Conservation (phyloP, 2,797 vertebrate genomes). For the Esox lucius region DNA sequence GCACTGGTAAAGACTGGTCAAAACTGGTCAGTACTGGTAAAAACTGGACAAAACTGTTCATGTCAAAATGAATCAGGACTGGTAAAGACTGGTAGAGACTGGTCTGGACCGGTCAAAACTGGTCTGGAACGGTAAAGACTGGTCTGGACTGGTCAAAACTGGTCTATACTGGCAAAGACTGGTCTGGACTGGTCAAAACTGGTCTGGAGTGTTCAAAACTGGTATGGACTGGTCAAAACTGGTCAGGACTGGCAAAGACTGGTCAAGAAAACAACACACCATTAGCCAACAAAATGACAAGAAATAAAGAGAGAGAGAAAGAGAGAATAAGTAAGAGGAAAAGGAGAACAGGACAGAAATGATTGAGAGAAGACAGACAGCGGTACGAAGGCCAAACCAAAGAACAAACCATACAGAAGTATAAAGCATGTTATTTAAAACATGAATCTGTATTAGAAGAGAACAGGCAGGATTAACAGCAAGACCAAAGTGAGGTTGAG, state of each 20-base stretch:
- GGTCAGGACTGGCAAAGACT: slow-evolving; percentile 36
- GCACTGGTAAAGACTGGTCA: too few relatives aligned
- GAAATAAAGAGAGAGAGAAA: slow-evolving; percentile 27
- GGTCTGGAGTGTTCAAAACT: too few relatives aligned
- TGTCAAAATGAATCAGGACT: too few relatives aligned
- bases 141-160: too few relatives aligned
- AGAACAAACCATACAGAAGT: slow-evolving; percentile 53
- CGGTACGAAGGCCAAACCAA: slow-evolving; percentile 39
- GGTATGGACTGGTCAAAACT: too few relatives aligned
- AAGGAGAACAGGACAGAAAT: slow-evolving; percentile 54
- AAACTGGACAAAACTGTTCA: too few relatives aligned
- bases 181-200: too few relatives aligned
- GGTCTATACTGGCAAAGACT: too few relatives aligned
- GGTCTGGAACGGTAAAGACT: slow-evolving; percentile 51
- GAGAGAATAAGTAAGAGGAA: slow-evolving; percentile 42
- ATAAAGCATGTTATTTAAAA: slow-evolving; percentile 19
- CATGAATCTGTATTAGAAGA: slow-evolving; percentile 65
- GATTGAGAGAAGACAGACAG: slow-evolving; percentile 58
- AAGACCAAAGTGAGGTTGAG: slow-evolving; percentile 73
- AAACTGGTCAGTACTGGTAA: too few relatives aligned
- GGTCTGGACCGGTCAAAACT: slow-evolving; percentile 20
- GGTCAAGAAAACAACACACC: slow-evolving; percentile 65
- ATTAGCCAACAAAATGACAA: slow-evolving; percentile 59
- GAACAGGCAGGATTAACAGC: slow-evolving; percentile 73
- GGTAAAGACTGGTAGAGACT: too few relatives aligned